Conservation (phyloP, 2,888 invertebrate genomes). For the Apocheima hispidaria region DNA sequence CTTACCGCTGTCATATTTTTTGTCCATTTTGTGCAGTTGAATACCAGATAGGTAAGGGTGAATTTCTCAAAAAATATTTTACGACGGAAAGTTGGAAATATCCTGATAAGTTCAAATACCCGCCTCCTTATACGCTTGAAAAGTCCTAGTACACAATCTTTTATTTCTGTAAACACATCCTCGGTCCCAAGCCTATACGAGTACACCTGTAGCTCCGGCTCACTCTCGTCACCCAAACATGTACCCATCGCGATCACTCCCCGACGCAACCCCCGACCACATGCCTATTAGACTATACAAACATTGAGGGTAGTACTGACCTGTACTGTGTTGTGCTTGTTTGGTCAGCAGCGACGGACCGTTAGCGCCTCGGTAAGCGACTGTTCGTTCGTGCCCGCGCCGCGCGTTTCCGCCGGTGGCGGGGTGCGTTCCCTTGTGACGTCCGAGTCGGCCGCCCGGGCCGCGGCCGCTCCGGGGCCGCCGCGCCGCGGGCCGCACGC, state of each 20-base stretch:
- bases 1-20: background rate
- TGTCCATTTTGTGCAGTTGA: conserved; percentile 14
- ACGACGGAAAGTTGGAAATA: conserved; percentile 3
- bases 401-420: conserved; percentile 63
- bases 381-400: conserved; percentile 71
- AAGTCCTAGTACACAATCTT: conserved; percentile 42
- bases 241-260: conserved; percentile 55
- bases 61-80: background rate
- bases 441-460: conserved; percentile 75
- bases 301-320: conserved; percentile 82
- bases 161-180: conserved; percentile 43
- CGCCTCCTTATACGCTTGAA: conserved; percentile 23
- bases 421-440: conserved; percentile 78
- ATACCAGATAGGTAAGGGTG: conserved; percentile 22
- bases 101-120: conserved; percentile 5
- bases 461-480: conserved; percentile 37
- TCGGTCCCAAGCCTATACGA: conserved; percentile 50
- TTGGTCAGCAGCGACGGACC: conserved; percentile 86
- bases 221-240: conserved; percentile 54
- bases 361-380: conserved; percentile 85
- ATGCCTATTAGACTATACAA: conserved; percentile 62
- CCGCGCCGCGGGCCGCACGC: conserved; percentile 28
- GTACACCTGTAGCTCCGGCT: conserved; percentile 52
- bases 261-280: conserved; percentile 55
- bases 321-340: conserved; percentile 84